Evolutionary conservation across 2,888 invertebrate species (phyloP), one percentile per base, ranked within the genome.

Genomic region (Drosophila merina): DNA sequence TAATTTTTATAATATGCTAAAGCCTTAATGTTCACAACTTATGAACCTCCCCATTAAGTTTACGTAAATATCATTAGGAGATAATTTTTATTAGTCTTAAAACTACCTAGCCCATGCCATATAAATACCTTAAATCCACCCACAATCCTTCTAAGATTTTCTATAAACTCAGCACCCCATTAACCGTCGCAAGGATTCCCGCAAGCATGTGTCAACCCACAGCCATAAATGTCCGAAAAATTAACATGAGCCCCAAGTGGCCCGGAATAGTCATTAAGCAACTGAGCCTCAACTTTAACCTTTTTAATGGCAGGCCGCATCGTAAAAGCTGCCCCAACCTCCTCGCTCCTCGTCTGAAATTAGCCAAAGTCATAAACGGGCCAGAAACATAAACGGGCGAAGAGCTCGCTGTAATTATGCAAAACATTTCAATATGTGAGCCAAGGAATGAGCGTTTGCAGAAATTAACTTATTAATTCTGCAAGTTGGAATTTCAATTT

Each of bases 381-480:
- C 57, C 58, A 20, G 20, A 20, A 51, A 78, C 84, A 80, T 79
- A 80, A 83, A 40, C 38, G 51, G 38, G 47, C 10, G 44, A 38
- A 63, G 83, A 74, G 81, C 71, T 42, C 58, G 72, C 56, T 74
- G 75, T 74, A 80, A 86, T 86, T 82, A 86, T 75, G 82, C 82
- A 75, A 74, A 81, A 74, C 85, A 85, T 79, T 72, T 78, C 70
- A 72, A 74, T 82, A 56, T 48, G 10, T 33, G 57, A 42, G 58
- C 31, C 47, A 40, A 52, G 36, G 42, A n/a, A 31, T 60, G 55
- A 51, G 55, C 67, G 55, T 63, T 79, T 57, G 75, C 56, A 57
- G 67, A 86, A 74, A 86, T 86, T 83, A 83, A 86, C 82, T 86
- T 78, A 86, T 81, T 81, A 84, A 83, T 86, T 76, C 70, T 69